Evolutionary conservation across 2,888 invertebrate genomes (phyloP), one percentile per base, ranked within the genome.

Genomic region (Zygothrica quintamaculata): DNA sequence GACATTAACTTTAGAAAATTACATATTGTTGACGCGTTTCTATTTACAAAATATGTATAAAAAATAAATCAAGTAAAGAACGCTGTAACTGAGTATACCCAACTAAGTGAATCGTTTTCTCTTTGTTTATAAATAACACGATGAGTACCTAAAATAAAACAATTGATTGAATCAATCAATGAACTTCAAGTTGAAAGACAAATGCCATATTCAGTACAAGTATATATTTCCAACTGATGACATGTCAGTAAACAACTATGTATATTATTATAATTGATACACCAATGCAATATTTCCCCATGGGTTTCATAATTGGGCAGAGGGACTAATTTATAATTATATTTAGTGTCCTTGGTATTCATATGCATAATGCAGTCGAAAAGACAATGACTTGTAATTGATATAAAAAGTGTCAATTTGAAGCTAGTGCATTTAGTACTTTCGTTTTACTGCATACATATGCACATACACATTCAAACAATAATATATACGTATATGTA

Each of bases 381-480:
- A 12, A 31, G 42, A 8, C 13, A 15, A 5, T 29, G 4, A 11
- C 3, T 40, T 44, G 9, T 51, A 85, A 82, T 78, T 82, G 76
- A 78, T 85, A 66, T 69, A 46, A 76, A 75, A 82, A 85, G 82
- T 76, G 73, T 77, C 64, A 66, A 62, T 75, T 61, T 33, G 18
- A 26, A 47, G n/a, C n/a, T n/a, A n/a, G n/a, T 5, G 18, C 13
- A 68, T 46, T 74, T 57, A 40, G 16, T 31, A 29, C 15, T 26
- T 34, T 5, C 29, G 11, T 9, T 7, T 2, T 29, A 29, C 9
- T 29, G 7, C 26, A 26, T 29, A 34, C 11, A 34, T 4, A 18
- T 29, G 6, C 9, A 44, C 6, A 33, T 31, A 42, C 34, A 22
- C 9, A 34, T n/a, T 36, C 18, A n/a, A n/a, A n/a, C n/a, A n/a